A percentile compares a stretch with the other conserved stretches of the same genome.
Conservation (phyloP, 2,797 vertebrate genomes). For the Chloroceryle inda region DNA sequence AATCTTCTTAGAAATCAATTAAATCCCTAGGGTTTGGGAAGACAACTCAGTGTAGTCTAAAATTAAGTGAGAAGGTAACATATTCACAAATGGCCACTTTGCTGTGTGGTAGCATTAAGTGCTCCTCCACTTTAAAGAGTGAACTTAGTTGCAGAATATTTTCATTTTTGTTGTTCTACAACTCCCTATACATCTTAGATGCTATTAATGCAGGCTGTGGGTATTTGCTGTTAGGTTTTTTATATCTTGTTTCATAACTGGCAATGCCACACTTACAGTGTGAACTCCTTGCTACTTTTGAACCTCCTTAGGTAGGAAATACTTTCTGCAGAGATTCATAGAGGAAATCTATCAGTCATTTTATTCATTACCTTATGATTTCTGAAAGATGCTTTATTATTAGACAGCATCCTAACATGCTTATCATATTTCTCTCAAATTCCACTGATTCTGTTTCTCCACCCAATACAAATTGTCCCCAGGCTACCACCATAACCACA, state of each 20-base stretch:
- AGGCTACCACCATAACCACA: background rate
- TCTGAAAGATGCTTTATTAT: background rate
- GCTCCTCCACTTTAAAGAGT: background rate
- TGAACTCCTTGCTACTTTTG: background rate
- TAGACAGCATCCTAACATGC: background rate
- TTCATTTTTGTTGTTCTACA: background rate
- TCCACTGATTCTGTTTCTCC: background rate
- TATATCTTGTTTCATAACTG: background rate
- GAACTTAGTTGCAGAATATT: background rate
- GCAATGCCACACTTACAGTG: background rate
- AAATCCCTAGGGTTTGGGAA: background rate
- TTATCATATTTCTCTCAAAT: background rate
- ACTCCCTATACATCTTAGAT: background rate
- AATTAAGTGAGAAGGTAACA: background rate
- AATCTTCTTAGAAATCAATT: background rate
- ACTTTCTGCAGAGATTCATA: background rate
- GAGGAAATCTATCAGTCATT: background rate
- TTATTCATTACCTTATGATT: background rate
- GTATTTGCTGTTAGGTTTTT: background rate
- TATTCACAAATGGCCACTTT: background rate
- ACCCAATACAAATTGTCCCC: background rate
- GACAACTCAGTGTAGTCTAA: background rate
- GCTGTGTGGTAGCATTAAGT: background rate
- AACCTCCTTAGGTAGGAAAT: background rate
- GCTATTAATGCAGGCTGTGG: background rate